Conservation (phyloP, 2,797 vertebrate genomes). For the Eospalax fontanierii region DNA sequence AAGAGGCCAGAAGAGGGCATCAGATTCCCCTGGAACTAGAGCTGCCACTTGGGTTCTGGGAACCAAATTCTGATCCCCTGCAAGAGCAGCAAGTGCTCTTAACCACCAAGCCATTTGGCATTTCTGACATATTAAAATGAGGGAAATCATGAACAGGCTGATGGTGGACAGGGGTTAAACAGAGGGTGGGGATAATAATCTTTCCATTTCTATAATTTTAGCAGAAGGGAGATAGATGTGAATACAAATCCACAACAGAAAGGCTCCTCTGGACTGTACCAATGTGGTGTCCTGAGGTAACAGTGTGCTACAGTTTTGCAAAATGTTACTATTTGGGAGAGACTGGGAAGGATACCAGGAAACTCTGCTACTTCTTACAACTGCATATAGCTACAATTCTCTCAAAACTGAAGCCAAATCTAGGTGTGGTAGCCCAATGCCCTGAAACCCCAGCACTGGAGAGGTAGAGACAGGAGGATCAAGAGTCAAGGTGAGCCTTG, state of each 20-base stretch:
- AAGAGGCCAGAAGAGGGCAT: too few relatives aligned
- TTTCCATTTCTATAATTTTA: not conserved
- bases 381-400: not conserved
- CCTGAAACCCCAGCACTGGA: not conserved
- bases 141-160: not conserved
- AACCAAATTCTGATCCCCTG: too few relatives aligned
- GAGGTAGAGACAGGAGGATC: not conserved
- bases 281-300: not conserved
- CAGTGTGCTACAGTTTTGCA: not conserved
- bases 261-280: not conserved
- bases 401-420: slow-evolving; percentile 32
- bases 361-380: slow-evolving; percentile 7
- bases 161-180: not conserved
- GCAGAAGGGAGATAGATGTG: not conserved
- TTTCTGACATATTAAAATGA: not conserved
- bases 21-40: too few relatives aligned
- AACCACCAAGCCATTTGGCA: too few relatives aligned
- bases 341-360: not conserved
- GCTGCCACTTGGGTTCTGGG: too few relatives aligned
- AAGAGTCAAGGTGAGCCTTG: not conserved
- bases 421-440: not conserved
- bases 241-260: not conserved
- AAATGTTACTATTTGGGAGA: not conserved
- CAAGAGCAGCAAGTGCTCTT: too few relatives aligned
- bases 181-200: not conserved